Conservation (phyloP, 2,888 invertebrate genomes). For the Drosophila acutilabella region DNA sequence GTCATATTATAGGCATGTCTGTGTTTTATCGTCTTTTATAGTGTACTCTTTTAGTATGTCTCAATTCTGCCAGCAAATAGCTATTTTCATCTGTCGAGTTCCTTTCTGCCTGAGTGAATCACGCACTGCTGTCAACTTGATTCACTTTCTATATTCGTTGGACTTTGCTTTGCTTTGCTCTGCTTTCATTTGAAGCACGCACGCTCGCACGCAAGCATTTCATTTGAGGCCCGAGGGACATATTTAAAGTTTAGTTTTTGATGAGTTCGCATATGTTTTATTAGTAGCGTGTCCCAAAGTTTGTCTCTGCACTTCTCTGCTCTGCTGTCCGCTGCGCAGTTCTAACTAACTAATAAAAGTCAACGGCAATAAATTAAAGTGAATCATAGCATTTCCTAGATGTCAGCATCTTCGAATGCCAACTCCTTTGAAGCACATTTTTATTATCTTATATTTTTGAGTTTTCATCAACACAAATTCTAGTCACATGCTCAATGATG, state of each 20-base stretch:
- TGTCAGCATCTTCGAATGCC: conserved; percentile 32
- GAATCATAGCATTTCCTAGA: conserved; percentile 49
- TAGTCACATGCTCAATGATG: conserved; percentile 63
- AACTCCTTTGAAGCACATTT: conserved; percentile 17
- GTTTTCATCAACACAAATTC: conserved; percentile 60
- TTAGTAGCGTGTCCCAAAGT: conserved; percentile 64
- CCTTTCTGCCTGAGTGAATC: conserved; percentile 52
- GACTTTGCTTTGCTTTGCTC: conserved; percentile 4
- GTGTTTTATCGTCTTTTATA: neutral
- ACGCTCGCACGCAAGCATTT: conserved; percentile 54
- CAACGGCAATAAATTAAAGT: conserved; percentile 61
- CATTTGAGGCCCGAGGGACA: conserved; percentile 64
- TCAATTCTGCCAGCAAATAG: conserved; percentile 1
- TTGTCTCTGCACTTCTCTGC: neutral
- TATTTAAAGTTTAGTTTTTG: conserved; percentile 76
- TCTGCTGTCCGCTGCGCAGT: conserved; percentile 14
- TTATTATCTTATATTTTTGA: conserved; percentile 50
- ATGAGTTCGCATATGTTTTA: conserved; percentile 78
- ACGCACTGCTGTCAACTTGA: conserved; percentile 52
- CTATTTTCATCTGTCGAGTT: conserved; percentile 3
- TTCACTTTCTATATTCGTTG: conserved; percentile 32
- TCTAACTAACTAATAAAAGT: conserved; percentile 52
- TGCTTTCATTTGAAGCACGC: conserved; percentile 39
- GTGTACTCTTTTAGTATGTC: neutral
- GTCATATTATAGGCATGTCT: no score